These are phyloP conservation scores for Aleiodes testaceus DNA, from an alignment of 2,888 invertebrate species.

Conservation along the genomic window DNA sequence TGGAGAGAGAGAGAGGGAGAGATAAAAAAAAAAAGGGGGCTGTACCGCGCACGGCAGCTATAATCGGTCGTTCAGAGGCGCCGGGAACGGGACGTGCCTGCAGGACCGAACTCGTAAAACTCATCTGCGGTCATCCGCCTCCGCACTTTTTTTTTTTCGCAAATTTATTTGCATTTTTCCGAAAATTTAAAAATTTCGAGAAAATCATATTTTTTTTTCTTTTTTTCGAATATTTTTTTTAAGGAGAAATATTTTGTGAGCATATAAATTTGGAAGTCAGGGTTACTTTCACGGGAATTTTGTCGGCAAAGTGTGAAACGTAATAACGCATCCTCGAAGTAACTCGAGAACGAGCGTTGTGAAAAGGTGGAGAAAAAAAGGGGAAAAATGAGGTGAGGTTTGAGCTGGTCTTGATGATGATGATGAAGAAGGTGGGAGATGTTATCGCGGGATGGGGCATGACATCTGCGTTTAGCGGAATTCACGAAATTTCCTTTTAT, in stretches of 20 bases:
- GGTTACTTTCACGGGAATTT: conserved; percentile 41
- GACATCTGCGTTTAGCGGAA: conserved; percentile 18
- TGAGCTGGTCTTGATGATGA: conserved; percentile 20
- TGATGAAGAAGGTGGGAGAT: conserved; percentile 24
- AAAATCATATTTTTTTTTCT: too few relatives aligned
- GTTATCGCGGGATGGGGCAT: conserved; percentile 1
- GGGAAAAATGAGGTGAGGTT: not conserved
- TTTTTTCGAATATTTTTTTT: not conserved
- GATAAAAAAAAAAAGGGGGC: conserved; percentile 34
- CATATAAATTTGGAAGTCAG: conserved; percentile 31
- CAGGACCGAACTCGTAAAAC: conserved; percentile 62
- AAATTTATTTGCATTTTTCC: not conserved
- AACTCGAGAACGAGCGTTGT: conserved; percentile 46
- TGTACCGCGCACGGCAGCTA: conserved; percentile 53
- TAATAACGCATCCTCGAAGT: conserved; percentile 37
- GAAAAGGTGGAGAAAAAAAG: conserved; percentile 54
- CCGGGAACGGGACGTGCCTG: conserved; percentile 58
- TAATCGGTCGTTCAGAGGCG: conserved; percentile 59
- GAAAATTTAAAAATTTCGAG: not conserved
- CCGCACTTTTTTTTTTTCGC: conserved; percentile 28
- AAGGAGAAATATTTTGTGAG: conserved; percentile 23
- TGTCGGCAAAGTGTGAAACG: conserved; percentile 40
- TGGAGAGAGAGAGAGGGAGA: conserved; percentile 16
- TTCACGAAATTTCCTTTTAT: too few relatives aligned
- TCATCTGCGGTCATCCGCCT: conserved; percentile 64